Evolutionary conservation across 2,888 invertebrate genomes (phyloP).

Genomic region (Drosophila buzzatii): DNA sequence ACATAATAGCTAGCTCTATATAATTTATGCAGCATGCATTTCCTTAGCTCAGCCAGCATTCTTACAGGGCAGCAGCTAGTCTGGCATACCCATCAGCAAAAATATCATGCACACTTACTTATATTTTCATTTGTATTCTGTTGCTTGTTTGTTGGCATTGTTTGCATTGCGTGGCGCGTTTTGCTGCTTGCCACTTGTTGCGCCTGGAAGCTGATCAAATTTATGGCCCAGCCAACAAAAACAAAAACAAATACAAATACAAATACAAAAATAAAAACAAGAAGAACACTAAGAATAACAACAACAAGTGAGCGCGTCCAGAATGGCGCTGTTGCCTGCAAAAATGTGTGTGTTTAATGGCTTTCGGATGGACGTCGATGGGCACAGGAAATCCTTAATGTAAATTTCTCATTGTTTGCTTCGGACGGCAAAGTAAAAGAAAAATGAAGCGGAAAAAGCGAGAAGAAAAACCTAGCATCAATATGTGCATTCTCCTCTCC

Average conservation of each 20-base stretch:
- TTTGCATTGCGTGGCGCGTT: constrained; percentile 27
- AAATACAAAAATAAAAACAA: neutral
- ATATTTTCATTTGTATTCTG: constrained; percentile 13
- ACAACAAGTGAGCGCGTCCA: constrained; percentile 8
- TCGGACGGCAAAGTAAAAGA: neutral
- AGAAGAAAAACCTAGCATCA: constrained; percentile 2
- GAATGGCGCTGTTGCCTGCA: constrained; percentile 11
- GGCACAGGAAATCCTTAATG: constrained; percentile 75
- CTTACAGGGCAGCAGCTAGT: neutral
- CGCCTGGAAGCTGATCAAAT: constrained; percentile 60
- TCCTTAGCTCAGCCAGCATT: neutral
- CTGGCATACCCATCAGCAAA: neutral
- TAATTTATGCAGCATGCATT: no score
- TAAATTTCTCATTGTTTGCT: constrained; percentile 48
- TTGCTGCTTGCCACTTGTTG: constrained; percentile 59
- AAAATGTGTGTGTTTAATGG: constrained; percentile 57
- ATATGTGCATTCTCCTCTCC: constrained; percentile 8
- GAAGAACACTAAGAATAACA: neutral
- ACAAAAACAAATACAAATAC: constrained; percentile 30
- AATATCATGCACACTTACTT: neutral
- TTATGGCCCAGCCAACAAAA: constrained; percentile 53
- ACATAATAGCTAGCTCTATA: no score
- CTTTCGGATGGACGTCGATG: constrained; percentile 68
- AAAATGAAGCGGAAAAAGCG: neutral
- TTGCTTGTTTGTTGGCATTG: constrained; percentile 34